Evolutionary conservation across 2,113 vertebrate species (phyloP).

Genomic region (Elachura formosa): DNA sequence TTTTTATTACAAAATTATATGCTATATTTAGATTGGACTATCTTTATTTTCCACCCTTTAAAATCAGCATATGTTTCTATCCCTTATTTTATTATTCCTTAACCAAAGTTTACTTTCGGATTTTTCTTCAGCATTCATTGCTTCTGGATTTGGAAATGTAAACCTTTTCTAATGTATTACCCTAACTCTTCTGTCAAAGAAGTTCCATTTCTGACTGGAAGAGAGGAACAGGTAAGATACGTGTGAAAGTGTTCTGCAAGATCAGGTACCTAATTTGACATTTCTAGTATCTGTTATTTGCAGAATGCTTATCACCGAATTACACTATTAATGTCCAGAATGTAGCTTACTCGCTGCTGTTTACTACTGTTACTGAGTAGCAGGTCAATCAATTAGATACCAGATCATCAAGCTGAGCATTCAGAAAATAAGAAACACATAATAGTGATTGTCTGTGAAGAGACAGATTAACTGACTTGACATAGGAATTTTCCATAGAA

Average conservation of each 20-base stretch:
- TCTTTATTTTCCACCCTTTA: background rate
- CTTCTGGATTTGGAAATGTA: background rate
- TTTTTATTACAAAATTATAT: background rate
- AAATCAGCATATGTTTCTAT: background rate
- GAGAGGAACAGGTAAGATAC: background rate
- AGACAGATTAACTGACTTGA: background rate
- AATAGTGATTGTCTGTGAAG: background rate
- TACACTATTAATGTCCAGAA: background rate
- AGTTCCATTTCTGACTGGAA: background rate
- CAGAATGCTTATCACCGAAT: rapidly evolving
- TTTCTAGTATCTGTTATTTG: background rate
- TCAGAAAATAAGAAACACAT: background rate
- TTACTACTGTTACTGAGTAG: background rate
- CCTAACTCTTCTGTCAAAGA: background rate
- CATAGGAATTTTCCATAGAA: slow-evolving; percentile 25
- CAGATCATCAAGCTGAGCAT: background rate
- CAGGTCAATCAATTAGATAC: background rate
- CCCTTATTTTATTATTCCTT: background rate
- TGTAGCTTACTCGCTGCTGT: background rate
- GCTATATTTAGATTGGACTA: background rate
- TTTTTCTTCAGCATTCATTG: background rate
- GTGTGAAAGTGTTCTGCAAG: background rate
- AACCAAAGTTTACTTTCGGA: background rate
- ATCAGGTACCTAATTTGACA: background rate
- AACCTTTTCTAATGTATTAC: background rate